phyloP scores from a whole-genome alignment of 2,113 vertebrate genomes.

The Oreochromis aureus region DNA sequence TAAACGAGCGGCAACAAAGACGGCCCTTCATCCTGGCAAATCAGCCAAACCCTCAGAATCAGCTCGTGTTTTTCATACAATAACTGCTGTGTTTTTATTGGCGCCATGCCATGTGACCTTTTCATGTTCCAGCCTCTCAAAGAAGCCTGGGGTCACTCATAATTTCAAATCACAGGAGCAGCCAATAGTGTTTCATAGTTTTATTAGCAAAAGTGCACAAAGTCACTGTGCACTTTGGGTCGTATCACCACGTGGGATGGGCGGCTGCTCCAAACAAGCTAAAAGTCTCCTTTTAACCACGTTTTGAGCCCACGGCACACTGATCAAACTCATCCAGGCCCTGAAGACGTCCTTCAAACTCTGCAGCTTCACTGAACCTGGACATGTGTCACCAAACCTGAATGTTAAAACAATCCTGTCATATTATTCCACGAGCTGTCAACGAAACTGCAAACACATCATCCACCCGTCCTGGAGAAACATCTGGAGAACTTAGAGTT shows the following conservation, averaged over 20 bases:
- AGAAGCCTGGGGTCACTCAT: accelerated
- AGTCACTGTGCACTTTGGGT: background rate
- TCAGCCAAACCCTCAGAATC: background rate
- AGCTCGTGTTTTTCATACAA: background rate
- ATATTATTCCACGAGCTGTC: background rate
- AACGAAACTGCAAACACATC: accelerated
- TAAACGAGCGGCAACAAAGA: background rate
- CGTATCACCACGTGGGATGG: background rate
- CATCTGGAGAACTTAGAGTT: background rate
- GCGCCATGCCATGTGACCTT: accelerated
- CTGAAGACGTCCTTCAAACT: background rate
- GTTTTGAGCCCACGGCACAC: background rate
- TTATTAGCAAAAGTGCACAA: accelerated
- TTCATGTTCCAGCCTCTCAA: background rate
- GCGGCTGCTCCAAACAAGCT: background rate
- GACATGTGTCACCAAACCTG: accelerated
- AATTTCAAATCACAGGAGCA: background rate
- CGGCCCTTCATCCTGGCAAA: background rate
- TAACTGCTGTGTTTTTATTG: accelerated
- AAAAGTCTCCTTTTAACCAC: accelerated
- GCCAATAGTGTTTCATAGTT: background rate
- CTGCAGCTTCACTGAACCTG: background rate
- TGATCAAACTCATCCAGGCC: background rate
- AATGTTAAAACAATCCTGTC: background rate
- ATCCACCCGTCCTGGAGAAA: accelerated